phyloP scores from a whole-genome alignment of 2,888 invertebrate genomes.

The Philonicus albiceps region DNA sequence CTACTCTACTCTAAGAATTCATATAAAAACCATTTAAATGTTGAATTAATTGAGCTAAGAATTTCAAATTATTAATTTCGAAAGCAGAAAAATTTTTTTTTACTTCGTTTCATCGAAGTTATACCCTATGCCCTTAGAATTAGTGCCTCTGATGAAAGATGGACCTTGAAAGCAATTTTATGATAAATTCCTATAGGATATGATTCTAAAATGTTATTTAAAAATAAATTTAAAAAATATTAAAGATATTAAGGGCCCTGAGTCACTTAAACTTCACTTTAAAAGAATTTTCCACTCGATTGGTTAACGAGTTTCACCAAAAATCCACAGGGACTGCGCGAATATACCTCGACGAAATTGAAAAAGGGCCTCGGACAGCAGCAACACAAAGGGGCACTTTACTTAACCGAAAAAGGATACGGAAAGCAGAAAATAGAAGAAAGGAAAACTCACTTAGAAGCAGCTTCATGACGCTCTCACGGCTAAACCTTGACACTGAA shows the following conservation, averaged over 20 bases:
- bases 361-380: neutral
- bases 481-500: constrained; percentile 56
- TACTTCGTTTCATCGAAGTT: too few relatives aligned
- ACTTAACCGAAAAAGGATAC: neutral
- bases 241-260: neutral
- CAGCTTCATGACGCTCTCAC: constrained; percentile 50
- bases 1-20: too few relatives aligned
- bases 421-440: neutral
- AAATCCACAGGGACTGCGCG: neutral
- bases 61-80: too few relatives aligned
- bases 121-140: too few relatives aligned
- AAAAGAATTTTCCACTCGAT: neutral
- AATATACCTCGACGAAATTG: neutral
- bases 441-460: constrained; percentile 40
- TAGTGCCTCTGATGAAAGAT: too few relatives aligned
- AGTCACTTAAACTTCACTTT: neutral
- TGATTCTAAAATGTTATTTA: neutral
- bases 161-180: too few relatives aligned
- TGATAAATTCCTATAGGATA: too few relatives aligned
- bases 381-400: neutral
- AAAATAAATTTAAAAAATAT: neutral
- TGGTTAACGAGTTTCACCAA: neutral
- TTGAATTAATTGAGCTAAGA: too few relatives aligned
- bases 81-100: too few relatives aligned
- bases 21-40: too few relatives aligned